Base-by-base conservation (phyloP, 1,140 invertebrate species). In the Potamilus streckersoni region DNA sequence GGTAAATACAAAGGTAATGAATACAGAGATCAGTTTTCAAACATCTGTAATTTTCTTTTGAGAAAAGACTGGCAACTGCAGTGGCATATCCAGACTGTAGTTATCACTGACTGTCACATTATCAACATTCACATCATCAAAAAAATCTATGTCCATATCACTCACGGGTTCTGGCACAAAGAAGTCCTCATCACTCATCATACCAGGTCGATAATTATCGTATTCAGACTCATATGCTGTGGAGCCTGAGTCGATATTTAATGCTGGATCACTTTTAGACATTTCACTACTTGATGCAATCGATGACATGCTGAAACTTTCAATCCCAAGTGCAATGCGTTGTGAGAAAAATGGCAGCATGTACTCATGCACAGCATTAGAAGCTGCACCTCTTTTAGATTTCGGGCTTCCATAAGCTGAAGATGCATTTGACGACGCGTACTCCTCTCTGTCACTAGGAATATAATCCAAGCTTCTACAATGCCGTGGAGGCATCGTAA, bases 191-290 rank as follows among this genome's bases (percentile, higher is more conserved):
- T 84, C 83, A 78, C 87, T 89, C 14, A 82, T 82, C 84, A 89
- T 85, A 12, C 88, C 89, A 1, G 89, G 89, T 55, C 88, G 78
- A 72, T 89, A 93, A 86, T 93, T 93, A 82, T 94, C 93, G 86
- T 95, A 95, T 84, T 96, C 95, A 3, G 94, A 95, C 90, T 96
- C 95, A 88, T 96, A 96, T 76, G 87, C 88, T 14, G 83, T 79
- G 19, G 88, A 89, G n/a, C 85, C 78, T 2, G 84, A 85, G 66
- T 89, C 87, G 31, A 83, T 80, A 70, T 87, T 86, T 13, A 89
- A 69, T 20, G 81, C 80, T 3, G 86, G 83, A 77, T 89, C 88
- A 71, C 87, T 87, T 23, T 81, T 78, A 1, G 88, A 89, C 84
- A 89, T 85, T 76, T 89, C 88, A 76, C 87, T 89, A 69, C 88